Conservation (phyloP, 2,113 vertebrate genomes). For the Gallinago jamesoni region DNA sequence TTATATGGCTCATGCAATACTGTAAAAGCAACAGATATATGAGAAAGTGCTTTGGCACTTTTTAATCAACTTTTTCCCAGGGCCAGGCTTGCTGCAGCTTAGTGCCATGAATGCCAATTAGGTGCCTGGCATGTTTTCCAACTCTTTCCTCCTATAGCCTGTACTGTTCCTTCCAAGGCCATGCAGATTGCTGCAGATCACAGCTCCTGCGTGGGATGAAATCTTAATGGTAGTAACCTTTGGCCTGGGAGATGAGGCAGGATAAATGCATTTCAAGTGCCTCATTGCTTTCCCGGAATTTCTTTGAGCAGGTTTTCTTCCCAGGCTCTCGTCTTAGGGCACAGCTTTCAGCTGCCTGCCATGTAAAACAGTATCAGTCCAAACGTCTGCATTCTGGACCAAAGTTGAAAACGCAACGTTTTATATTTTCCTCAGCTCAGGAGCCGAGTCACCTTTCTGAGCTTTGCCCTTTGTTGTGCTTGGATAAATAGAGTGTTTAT, state of each 20-base stretch:
- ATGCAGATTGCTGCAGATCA: neutral
- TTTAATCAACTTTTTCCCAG: neutral
- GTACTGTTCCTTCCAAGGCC: neutral
- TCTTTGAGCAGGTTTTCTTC: neutral
- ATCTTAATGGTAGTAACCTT: neutral
- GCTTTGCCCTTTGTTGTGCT: neutral
- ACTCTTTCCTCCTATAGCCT: neutral
- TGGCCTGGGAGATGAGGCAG: neutral
- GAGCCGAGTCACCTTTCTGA: neutral
- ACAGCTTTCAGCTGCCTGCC: neutral
- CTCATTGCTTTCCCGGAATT: neutral
- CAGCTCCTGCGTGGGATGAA: neutral
- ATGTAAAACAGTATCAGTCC: neutral
- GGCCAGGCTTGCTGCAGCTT: neutral
- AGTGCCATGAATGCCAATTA: neutral
- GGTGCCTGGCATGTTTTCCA: neutral
- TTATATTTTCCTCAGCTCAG: neutral
- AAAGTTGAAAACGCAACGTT: neutral
- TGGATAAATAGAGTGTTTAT: neutral
- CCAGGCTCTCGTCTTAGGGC: neutral
- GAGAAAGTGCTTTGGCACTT: neutral
- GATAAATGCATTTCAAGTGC: neutral
- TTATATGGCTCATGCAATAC: fast-evolving
- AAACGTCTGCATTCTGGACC: neutral
- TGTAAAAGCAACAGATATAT: neutral